Evolutionary conservation across 2,113 vertebrate genomes (phyloP).

Genomic region (Rhinogobius similis): DNA sequence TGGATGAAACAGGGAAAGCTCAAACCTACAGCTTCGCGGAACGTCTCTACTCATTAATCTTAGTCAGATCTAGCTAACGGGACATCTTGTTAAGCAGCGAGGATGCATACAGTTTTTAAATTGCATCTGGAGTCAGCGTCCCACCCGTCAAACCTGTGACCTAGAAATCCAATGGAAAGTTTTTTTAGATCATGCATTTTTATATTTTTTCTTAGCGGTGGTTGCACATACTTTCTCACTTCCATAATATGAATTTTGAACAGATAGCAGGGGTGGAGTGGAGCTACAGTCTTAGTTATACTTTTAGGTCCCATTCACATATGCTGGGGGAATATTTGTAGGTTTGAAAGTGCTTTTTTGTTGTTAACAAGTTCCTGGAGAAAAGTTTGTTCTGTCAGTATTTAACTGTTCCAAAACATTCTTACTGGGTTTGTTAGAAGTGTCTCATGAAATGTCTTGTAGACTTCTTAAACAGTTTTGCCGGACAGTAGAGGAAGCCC

Average conservation of each 20-base stretch:
- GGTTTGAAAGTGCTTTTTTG: too few species aligned
- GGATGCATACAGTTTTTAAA: conserved; percentile 11
- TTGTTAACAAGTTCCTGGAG: too few species aligned
- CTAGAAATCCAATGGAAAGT: conserved; percentile 40
- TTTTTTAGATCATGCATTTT: conserved; percentile 43
- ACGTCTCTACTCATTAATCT: conserved; percentile 16
- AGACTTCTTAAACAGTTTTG: too few species aligned
- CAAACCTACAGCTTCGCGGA: conserved; percentile 8
- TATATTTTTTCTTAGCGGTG: conserved; percentile 14
- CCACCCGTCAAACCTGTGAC: conserved; percentile 28
- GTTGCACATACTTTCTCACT: background rate
- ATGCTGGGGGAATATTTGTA: background rate
- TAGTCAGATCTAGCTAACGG: conserved; percentile 5
- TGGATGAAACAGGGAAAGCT: conserved; percentile 16
- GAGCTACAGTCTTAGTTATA: background rate
- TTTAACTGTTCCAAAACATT: too few species aligned
- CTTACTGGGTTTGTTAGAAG: too few species aligned
- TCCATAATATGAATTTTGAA: background rate
- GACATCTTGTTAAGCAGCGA: conserved; percentile 18
- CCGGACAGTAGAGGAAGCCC: too few species aligned
- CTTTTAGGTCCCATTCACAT: background rate
- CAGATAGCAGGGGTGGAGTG: background rate
- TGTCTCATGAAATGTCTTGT: too few species aligned
- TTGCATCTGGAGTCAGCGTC: conserved; percentile 18
- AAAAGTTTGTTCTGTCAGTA: too few species aligned